Base-by-base conservation (phyloP, 2,113 vertebrate species). In the Charadrius vociferus region DNA sequence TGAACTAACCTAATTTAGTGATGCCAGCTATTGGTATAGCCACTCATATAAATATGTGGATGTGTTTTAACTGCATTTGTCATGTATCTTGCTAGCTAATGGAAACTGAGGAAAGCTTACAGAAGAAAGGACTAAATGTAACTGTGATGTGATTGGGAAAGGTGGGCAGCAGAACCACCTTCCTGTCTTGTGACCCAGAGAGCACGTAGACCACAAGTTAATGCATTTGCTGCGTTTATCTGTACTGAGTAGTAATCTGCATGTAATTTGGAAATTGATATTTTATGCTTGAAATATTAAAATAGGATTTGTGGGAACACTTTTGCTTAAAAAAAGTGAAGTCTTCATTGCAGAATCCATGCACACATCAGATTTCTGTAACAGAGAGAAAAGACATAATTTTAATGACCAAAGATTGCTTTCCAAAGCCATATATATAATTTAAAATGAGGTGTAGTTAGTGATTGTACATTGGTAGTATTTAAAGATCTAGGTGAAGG, bases 321-420 rank as follows among this genome's bases (percentile, higher is more conserved):
- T 58, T 86, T 50, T 1, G 2, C 34, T 53, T 88, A 45, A 92
- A 86, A 68, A 49, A 78, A 56, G 52, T 36, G 16, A 92, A 47
- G 19, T 53, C 84, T 83, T 88, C 67, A 23, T 72, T 89, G 88
- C 62, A 83, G 83, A 93, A 47, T 93, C 65, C n/a, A 45, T 72
- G 77, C 17, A 93, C 83, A 52, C 50, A 62, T 90, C 84, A 97
- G 66, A 52, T 63, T 82, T 95, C 97, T 80, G 58, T 66, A 96
- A 96, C 63, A 96, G 47, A 88, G 27, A 93, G 41, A 81, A 96
- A 96, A 90, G 12, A 95, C 1, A 14, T 75, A 16, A 58, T 59
- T 86, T 79, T 81, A 67, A 50, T 75, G 12, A 77, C 18, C 20
- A 73, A 68, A 22, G 37, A 82, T 47, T 95, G 20, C 17, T 95